Evolutionary conservation across 2,888 invertebrate species (phyloP).

Genomic region (Orchesella flavescens): DNA sequence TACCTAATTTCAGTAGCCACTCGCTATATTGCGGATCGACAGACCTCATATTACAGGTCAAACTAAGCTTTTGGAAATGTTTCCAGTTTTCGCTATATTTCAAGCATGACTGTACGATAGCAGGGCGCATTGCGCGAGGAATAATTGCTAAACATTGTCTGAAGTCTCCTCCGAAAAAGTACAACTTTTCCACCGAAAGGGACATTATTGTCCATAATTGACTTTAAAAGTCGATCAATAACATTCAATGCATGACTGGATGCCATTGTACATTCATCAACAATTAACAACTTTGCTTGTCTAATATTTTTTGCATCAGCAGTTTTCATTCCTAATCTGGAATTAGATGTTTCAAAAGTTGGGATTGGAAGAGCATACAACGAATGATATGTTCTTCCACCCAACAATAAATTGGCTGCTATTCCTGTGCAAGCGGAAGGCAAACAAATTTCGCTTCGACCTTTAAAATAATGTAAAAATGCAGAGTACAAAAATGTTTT

Average conservation of each 20-base stretch:
- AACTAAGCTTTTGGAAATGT: background rate
- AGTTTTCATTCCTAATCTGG: conserved; percentile 52
- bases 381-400: conserved; percentile 72
- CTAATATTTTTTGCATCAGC: conserved; percentile 47
- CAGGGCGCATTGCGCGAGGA: conserved; percentile 34
- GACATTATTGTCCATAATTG: conserved; percentile 45
- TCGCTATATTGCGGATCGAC: conserved; percentile 48
- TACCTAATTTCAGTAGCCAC: conserved; percentile 62
- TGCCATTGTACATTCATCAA: conserved; percentile 73
- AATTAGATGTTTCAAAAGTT: conserved; percentile 62
- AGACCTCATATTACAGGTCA: conserved; percentile 59
- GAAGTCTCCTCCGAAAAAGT: conserved; percentile 59
- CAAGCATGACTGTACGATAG: conserved; percentile 51
- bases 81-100: conserved; percentile 43
- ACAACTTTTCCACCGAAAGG: conserved; percentile 64
- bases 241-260: conserved; percentile 66
- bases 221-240: conserved; percentile 70
- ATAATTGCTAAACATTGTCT: conserved; percentile 55
- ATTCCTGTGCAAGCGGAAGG: conserved; percentile 68
- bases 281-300: conserved; percentile 68
- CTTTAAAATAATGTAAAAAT: conserved; percentile 20
- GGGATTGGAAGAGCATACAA: conserved; percentile 70
- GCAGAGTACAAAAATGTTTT: conserved; percentile 73
- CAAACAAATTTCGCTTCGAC: conserved; percentile 15
- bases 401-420: conserved; percentile 64